Base-by-base conservation (phyloP, 2,113 vertebrate genomes). In the Shinisaurus crocodilurus region DNA sequence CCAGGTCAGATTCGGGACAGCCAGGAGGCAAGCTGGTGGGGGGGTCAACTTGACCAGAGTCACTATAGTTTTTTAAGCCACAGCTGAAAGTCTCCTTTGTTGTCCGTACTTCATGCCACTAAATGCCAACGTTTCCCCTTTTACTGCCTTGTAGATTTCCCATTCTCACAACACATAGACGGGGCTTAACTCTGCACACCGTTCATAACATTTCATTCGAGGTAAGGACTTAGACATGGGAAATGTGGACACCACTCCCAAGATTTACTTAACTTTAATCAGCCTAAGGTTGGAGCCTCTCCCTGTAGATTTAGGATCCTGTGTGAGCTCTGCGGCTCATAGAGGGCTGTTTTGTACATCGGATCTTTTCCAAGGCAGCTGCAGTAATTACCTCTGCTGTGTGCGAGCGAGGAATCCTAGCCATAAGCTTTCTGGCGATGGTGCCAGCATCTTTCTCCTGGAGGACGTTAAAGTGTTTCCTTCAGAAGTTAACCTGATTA, bases 241-340 rank as follows among this genome's bases (percentile, higher is more conserved):
- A 90, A 76, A 84, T 65, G 90, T 65, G 85, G 77, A 89, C 84
- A 18, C 80, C 91, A 86, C 83, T 10, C 88, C n/a, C 92, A 93
- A 93, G 90, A 95, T 94, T 95, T 95, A 93, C 94, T 96, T 95
- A 91, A 90, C 88, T 94, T 84, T 95, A 91, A 93, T 93, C 94
- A 93, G 88, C 76, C 90, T 90, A 85, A 69, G 80, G 87, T 92
- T 92, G 86, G 63, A 88, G 93, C 94, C 91, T 81, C 90, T 95
- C 94, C 94, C 89, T 82, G 76, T 88, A 93, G 92, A 95, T 94
- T 95, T 94, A 32, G 92, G 94, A 89, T 90, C 69, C 23, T 92
- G 86, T 92, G 86, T 86, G 37, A 40, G 34, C 48, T 95, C 94
- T 45, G 93, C 95, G 93, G 95, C 93, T 95, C 90, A 4, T 34